Evolutionary conservation across 2,888 invertebrate genomes (phyloP).

Genomic region (Cephus sareptanus): DNA sequence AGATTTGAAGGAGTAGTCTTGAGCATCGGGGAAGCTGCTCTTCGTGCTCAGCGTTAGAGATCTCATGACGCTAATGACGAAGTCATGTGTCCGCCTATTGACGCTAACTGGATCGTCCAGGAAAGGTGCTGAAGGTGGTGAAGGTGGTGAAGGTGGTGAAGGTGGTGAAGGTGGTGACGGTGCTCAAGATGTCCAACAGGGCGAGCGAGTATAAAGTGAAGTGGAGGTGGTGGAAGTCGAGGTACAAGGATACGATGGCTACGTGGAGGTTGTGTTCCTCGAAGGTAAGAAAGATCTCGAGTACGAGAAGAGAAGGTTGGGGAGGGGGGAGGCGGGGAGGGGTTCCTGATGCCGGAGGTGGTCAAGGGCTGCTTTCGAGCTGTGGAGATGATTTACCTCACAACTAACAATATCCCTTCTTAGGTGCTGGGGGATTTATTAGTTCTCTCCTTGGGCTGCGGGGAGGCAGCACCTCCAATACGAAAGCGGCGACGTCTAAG

Average conservation of each 20-base stretch:
- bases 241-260: conserved; percentile 11
- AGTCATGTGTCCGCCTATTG: conserved; percentile 51
- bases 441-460: conserved; percentile 44
- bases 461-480: conserved; percentile 10
- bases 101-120: conserved; percentile 49
- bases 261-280: conserved; percentile 18
- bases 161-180: background rate
- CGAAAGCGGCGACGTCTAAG: conserved; percentile 25
- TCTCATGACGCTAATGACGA: conserved; percentile 57
- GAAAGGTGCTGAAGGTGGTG: conserved; percentile 27
- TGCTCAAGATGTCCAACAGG: background rate
- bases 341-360: conserved; percentile 20
- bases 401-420: conserved; percentile 63
- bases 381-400: conserved; percentile 62
- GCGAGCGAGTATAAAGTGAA: conserved; percentile 1
- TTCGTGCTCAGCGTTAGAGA: conserved; percentile 41
- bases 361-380: conserved; percentile 50
- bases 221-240: conserved; percentile 10
- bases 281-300: conserved; percentile 50
- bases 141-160: conserved; percentile 18
- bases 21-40: background rate
- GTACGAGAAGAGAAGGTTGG: conserved; percentile 31
- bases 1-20: background rate
- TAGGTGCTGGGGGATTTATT: conserved; percentile 58
- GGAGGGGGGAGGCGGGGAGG: conserved; percentile 24